Percentiles rank a stretch among this genome's conserved stretches.
These are phyloP conservation scores for Siniperca chuatsi DNA, from an alignment of 2,113 vertebrate genomes.

Conservation along the genomic window DNA sequence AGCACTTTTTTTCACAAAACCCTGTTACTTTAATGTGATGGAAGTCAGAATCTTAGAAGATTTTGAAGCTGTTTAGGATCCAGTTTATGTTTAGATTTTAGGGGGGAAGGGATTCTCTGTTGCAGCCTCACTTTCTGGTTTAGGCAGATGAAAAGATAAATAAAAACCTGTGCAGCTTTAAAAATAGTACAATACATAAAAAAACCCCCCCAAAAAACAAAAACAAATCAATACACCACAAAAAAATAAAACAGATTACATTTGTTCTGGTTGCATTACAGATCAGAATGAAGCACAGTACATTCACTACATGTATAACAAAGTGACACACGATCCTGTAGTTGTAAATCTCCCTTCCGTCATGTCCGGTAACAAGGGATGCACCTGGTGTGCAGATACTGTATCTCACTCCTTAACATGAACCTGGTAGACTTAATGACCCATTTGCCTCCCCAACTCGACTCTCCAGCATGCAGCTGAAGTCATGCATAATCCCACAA, in stretches of 20 bases:
- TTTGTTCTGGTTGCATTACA: not conserved
- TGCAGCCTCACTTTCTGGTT: not conserved
- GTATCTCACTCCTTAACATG: slow-evolving; percentile 26
- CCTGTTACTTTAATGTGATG: not conserved
- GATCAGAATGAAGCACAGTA: not conserved
- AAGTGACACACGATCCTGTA: not conserved
- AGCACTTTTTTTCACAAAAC: not conserved
- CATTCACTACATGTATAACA: not conserved
- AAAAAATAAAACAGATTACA: not conserved
- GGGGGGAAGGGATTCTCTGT: not conserved
- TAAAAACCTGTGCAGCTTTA: not conserved
- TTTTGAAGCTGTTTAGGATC: not conserved
- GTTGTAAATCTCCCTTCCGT: not conserved
- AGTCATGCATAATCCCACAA: slow-evolving; percentile 77
- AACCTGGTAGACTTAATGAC: slow-evolving; percentile 73
- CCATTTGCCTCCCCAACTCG: slow-evolving; percentile 51
- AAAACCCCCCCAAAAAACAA: not conserved
- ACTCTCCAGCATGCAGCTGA: slow-evolving; percentile 53
- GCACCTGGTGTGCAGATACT: slow-evolving; percentile 9
- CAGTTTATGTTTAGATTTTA: not conserved
- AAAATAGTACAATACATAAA: not conserved
- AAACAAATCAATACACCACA: not conserved
- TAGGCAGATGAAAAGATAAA: not conserved
- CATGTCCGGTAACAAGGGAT: not conserved
- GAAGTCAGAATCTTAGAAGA: no score